Evolutionary conservation across 2,888 invertebrate species (phyloP), one percentile per base, ranked within the genome.

Genomic region (Pachliopta kotzebuea): DNA sequence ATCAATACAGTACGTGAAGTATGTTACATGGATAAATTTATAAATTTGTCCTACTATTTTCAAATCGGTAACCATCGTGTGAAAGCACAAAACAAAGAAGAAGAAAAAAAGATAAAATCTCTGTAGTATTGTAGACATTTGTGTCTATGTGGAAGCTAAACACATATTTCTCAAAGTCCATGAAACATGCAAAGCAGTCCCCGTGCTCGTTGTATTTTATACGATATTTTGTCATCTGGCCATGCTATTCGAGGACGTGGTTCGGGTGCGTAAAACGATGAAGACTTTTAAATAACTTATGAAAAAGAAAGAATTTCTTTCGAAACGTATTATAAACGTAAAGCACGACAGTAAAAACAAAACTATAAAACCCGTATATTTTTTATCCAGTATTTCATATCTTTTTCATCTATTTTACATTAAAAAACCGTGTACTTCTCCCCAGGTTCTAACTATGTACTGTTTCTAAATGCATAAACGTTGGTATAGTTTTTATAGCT

Each of bases 151-250:
- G 59, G 62, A 62, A 69, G 67, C 81, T 83, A 83, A 83, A 81
- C 80, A 83, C 77, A 84, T 81, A 83, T 81, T 79, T 83, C 78
- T 68, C 76, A 73, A 72, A 74, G 74, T 75, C 74, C 76, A 85
- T 86, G 78, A 85, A 86, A 83, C 73, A 85, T 86, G 82, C 85
- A 85, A 73, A 77, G 66, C 74, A 71, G 70, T 68, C 69, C 73
- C 72, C 76, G 80, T 77, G 73, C 76, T 72, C 70, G 73, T 77
- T 79, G 83, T 85, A 83, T 85, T 84, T 85, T 82, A 84, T 82
- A 77, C 77, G 80, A 81, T 77, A 78, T 84, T 85, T 86, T 86
- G 86, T 84, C 85, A 85, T 86, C 81, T 82, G 80, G 76, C 80
- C 79, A 79, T 77, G 78, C 78, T 76, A 72, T 71, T 67, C 67